These are phyloP conservation scores for Ophion slaviceki DNA, from an alignment of 2,888 invertebrate species.

Conservation along the genomic window DNA sequence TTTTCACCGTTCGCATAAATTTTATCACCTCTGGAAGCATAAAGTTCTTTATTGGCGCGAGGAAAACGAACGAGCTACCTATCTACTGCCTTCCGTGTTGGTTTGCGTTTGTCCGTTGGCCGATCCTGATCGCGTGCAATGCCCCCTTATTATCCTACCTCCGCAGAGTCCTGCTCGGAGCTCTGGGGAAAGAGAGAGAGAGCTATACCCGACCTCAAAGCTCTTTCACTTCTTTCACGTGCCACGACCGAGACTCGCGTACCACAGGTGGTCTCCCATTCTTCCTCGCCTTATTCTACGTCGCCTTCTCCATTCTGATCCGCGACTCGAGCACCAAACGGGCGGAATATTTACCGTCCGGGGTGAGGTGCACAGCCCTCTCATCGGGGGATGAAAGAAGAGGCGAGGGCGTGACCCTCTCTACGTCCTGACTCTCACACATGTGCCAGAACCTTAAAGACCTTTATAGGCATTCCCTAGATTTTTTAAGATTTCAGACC, in stretches of 20 bases:
- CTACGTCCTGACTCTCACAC: slow-evolving; percentile 34
- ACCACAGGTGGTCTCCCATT: slow-evolving; percentile 58
- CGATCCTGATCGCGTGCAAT: slow-evolving; percentile 49
- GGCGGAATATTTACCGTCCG: slow-evolving; percentile 60
- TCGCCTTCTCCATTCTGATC: slow-evolving; percentile 30
- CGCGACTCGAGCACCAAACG: slow-evolving; percentile 17
- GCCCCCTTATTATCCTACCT: slow-evolving; percentile 25
- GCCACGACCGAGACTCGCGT: slow-evolving; percentile 25
- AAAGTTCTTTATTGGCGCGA: slow-evolving; percentile 55
- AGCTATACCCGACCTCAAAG: slow-evolving; percentile 21
- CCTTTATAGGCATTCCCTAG: slow-evolving; percentile 12
- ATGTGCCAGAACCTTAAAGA: not conserved
- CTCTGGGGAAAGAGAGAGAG: slow-evolving; percentile 15
- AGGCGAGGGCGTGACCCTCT: slow-evolving; percentile 54
- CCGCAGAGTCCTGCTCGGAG: slow-evolving; percentile 10
- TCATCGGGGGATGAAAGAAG: slow-evolving; percentile 56
- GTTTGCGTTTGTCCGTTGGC: slow-evolving; percentile 22
- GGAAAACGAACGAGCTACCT: slow-evolving; percentile 17
- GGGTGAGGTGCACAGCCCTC: slow-evolving; percentile 50
- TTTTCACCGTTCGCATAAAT: slow-evolving; percentile 24
- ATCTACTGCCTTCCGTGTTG: slow-evolving; percentile 15
- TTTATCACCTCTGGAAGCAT: slow-evolving; percentile 55
- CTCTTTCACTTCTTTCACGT: slow-evolving; percentile 48
- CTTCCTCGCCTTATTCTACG: not conserved
- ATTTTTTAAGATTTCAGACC: not conserved